A percentile compares a stretch with the other conserved stretches of the same genome.
Conservation (phyloP, 2,797 vertebrate species). For the Artibeus lituratus region DNA sequence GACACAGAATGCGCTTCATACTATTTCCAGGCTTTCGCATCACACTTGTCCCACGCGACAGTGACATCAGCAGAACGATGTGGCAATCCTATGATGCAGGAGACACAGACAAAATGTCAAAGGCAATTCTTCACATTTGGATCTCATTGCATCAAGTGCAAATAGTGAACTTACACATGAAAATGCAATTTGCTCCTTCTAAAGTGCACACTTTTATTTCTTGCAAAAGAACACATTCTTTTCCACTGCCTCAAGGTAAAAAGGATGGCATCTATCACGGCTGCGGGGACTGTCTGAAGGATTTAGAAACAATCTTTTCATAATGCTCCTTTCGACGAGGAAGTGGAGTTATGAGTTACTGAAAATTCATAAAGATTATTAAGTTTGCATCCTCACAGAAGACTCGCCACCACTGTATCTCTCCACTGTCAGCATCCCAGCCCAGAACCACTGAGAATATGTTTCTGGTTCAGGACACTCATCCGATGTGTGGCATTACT, state of each 20-base stretch:
- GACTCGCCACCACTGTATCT: constrained; percentile 45
- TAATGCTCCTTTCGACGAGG: constrained; percentile 76
- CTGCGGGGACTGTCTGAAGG: constrained; percentile 72
- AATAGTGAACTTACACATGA: constrained; percentile 78
- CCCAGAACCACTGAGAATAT: constrained; percentile 66
- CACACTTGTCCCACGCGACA: constrained; percentile 65
- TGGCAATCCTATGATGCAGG: constrained; percentile 54
- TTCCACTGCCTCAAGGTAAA: constrained; percentile 77
- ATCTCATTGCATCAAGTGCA: constrained; percentile 75
- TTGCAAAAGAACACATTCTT: constrained; percentile 72
- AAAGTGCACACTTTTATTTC: constrained; percentile 79
- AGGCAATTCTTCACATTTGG: constrained; percentile 78
- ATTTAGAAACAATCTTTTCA: constrained; percentile 81
- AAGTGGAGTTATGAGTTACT: constrained; percentile 76
- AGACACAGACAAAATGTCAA: constrained; percentile 73
- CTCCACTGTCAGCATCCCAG: constrained; percentile 22
- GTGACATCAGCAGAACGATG: constrained; percentile 74
- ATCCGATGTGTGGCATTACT: constrained; percentile 70
- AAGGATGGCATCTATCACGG: constrained; percentile 77
- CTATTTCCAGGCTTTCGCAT: constrained; percentile 65
- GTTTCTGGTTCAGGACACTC: constrained; percentile 63
- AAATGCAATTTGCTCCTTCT: constrained; percentile 80
- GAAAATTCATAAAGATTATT: constrained; percentile 83
- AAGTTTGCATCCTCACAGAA: constrained; percentile 77
- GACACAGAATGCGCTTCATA: constrained; percentile 35